A percentile compares a stretch with the other conserved stretches of the same genome.
These are phyloP conservation scores for Smutsia temminckii DNA, from an alignment of 2,797 vertebrate genomes.

Conservation along the genomic window DNA sequence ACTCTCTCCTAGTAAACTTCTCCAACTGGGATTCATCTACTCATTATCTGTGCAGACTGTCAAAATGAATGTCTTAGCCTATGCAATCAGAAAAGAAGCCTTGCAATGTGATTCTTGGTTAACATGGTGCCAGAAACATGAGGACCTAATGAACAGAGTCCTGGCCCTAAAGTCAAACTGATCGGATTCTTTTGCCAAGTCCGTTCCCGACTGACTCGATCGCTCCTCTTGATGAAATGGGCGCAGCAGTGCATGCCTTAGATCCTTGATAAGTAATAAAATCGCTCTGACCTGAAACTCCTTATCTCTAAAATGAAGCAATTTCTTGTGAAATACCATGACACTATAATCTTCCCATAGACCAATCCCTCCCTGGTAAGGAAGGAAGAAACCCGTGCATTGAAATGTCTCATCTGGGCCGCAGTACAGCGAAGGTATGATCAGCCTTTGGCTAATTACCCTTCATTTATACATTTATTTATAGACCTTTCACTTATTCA, in stretches of 20 bases:
- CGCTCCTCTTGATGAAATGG: constrained; percentile 51
- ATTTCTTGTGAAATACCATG: neutral
- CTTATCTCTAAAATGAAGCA: constrained; percentile 45
- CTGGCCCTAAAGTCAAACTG: constrained; percentile 21
- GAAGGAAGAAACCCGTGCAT: neutral
- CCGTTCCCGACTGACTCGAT: neutral
- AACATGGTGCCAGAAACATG: constrained; percentile 69
- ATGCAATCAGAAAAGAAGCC: constrained; percentile 69
- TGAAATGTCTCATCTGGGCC: neutral
- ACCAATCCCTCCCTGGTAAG: neutral
- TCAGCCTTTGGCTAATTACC: neutral
- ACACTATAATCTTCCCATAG: neutral
- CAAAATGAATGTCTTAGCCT: constrained; percentile 69
- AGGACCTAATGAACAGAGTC: constrained; percentile 66
- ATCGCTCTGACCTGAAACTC: constrained; percentile 48
- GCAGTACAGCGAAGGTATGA: neutral
- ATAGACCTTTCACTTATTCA: constrained; percentile 12
- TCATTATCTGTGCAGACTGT: constrained; percentile 70
- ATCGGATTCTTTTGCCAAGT: constrained; percentile 46
- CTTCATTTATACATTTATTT: neutral
- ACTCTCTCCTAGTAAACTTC: constrained; percentile 64
- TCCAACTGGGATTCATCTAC: constrained; percentile 52
- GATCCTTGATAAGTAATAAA: constrained; percentile 42
- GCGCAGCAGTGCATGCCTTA: neutral
- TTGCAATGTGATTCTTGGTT: constrained; percentile 56